Conservation (phyloP, 2,888 invertebrate genomes). For the Charanyca ferruginea region DNA sequence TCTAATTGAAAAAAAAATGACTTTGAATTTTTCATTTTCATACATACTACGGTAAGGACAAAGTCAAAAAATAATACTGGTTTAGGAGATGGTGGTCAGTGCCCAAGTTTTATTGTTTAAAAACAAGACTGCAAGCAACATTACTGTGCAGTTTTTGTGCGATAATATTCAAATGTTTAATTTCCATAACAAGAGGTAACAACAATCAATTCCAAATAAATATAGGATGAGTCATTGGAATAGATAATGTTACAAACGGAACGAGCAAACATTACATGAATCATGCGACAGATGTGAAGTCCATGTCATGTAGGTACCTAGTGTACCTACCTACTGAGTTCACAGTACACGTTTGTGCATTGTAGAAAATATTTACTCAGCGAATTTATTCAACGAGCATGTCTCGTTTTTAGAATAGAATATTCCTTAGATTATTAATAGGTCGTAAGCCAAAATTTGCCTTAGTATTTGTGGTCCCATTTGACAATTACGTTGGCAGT, state of each 20-base stretch:
- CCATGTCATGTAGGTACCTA: constrained; percentile 10
- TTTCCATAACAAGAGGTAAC: constrained; percentile 7
- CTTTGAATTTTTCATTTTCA: too few relatives aligned
- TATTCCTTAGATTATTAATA: background rate
- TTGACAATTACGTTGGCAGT: too few relatives aligned
- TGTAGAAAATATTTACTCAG: background rate
- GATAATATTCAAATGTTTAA: background rate
- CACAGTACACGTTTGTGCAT: background rate
- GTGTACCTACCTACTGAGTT: background rate
- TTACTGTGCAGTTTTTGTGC: background rate
- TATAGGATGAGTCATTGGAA: constrained; percentile 37
- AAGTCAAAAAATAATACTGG: too few relatives aligned
- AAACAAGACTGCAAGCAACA: background rate
- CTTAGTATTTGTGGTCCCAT: too few relatives aligned
- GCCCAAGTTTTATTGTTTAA: too few relatives aligned
- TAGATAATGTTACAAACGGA: constrained; percentile 29
- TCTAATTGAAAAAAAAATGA: too few relatives aligned
- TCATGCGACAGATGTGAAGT: constrained; percentile 49
- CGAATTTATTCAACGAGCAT: background rate
- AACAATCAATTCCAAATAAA: constrained; percentile 23
- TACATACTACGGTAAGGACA: too few relatives aligned
- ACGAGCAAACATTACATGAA: constrained; percentile 35
- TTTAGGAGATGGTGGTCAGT: too few relatives aligned
- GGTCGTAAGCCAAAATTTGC: too few relatives aligned
- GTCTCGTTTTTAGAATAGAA: too few relatives aligned